Evolutionary conservation across 2,888 invertebrate species (phyloP).

Genomic region (Agrypnus murinus): DNA sequence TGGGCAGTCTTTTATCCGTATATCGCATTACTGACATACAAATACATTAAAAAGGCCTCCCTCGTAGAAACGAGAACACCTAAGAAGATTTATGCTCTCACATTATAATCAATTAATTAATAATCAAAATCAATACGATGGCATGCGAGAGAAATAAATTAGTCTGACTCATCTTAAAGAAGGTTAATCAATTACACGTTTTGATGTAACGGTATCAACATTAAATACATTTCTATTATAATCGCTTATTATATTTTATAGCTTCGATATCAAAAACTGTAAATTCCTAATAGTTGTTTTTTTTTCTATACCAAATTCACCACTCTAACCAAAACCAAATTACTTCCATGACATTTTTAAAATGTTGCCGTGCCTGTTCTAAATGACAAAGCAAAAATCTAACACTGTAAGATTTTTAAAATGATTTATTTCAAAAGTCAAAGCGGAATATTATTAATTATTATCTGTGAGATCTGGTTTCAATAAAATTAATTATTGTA

Average conservation of each 20-base stretch:
- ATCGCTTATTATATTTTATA: constrained; percentile 17
- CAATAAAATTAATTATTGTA: constrained; percentile 24
- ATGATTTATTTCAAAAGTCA: constrained; percentile 38
- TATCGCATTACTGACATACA: too few relatives aligned
- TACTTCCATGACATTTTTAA: constrained; percentile 51
- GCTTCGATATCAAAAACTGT: neutral
- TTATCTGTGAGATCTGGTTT: constrained; percentile 3
- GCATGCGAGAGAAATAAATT: constrained; percentile 25
- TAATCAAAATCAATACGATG: constrained; percentile 11
- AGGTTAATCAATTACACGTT: constrained; percentile 34
- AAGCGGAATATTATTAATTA: constrained; percentile 24
- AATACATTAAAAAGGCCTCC: too few relatives aligned
- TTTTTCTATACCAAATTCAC: constrained; percentile 17
- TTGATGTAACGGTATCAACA: constrained; percentile 30
- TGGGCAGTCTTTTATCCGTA: too few relatives aligned
- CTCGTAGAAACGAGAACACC: neutral
- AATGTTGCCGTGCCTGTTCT: constrained; percentile 54
- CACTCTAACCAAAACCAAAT: too few relatives aligned
- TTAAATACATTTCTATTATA: constrained; percentile 25
- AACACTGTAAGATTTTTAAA: constrained; percentile 48
- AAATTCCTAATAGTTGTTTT: too few relatives aligned
- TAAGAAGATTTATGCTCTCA: neutral
- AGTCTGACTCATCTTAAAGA: constrained; percentile 29
- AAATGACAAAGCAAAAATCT: constrained; percentile 55
- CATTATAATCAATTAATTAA: constrained; percentile 6